phyloP scores from a whole-genome alignment of 2,797 vertebrate genomes.

The Hipposideros larvatus region DNA sequence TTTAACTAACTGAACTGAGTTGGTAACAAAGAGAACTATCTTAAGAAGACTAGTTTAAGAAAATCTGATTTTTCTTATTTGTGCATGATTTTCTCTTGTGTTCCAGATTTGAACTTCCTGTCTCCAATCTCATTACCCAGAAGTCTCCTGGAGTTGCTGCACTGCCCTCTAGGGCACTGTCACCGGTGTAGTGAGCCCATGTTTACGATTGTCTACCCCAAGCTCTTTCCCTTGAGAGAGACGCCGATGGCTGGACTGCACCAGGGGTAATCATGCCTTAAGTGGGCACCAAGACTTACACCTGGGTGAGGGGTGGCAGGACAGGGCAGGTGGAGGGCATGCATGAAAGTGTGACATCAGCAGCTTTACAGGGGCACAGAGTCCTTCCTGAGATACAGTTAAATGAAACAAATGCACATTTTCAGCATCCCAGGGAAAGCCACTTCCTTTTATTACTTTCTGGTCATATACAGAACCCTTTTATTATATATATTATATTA shows the following conservation, averaged over 20 bases:
- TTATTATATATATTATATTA: neutral
- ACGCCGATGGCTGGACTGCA: constrained; percentile 97
- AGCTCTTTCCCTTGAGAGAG: constrained; percentile 96
- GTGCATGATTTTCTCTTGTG: constrained; percentile 72
- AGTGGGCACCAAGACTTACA: constrained; percentile 78
- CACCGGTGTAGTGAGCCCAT: constrained; percentile 98
- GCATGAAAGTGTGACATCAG: neutral
- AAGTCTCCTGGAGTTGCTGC: constrained; percentile 95
- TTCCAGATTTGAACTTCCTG: constrained; percentile 91
- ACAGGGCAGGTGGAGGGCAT: constrained; percentile 1
- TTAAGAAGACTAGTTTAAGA: neutral
- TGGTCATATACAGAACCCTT: neutral
- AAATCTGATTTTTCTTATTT: constrained; percentile 24
- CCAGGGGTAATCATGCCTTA: constrained; percentile 92
- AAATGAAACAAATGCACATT: neutral
- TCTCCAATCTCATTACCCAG: constrained; percentile 93
- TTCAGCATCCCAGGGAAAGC: neutral
- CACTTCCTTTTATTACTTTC: neutral
- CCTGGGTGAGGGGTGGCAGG: neutral
- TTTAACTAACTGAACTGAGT: constrained; percentile 21
- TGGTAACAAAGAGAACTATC: constrained; percentile 43
- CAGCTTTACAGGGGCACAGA: neutral
- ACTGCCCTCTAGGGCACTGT: constrained; percentile 97
- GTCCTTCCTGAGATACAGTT: neutral
- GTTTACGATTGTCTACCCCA: constrained; percentile 98